A percentile compares a stretch with the other conserved stretches of the same genome.
phyloP scores from a whole-genome alignment of 2,797 vertebrate genomes.

The Spinus olivaceus region DNA sequence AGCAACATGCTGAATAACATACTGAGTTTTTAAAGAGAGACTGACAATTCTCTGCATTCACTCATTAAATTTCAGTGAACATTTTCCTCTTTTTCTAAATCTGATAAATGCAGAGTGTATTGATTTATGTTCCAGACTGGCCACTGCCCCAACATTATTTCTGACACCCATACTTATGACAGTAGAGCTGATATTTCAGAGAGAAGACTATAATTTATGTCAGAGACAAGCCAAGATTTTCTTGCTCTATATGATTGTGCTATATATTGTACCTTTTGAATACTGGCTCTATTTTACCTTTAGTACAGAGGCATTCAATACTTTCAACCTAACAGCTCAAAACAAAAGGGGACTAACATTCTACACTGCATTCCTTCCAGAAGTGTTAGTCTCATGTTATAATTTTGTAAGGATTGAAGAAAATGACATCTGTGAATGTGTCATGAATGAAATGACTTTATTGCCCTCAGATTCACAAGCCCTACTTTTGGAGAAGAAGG shows the following conservation, averaged over 20 bases:
- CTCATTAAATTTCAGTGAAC: slow-evolving; percentile 38
- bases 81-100: slow-evolving; percentile 46
- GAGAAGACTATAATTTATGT: neutral
- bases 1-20: neutral
- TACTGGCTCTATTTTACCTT: neutral
- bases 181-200: neutral
- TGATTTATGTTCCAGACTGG: neutral
- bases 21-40: neutral
- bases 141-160: slow-evolving; percentile 4
- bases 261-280: neutral
- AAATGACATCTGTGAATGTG: rapidly evolving
- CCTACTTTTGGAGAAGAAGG: neutral
- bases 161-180: neutral
- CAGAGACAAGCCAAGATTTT: neutral
- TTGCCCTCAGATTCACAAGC: neutral
- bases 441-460: neutral
- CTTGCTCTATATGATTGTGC: neutral
- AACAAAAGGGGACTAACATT: neutral
- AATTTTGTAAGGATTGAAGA: neutral
- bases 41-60: slow-evolving; percentile 28
- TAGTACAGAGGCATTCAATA: neutral
- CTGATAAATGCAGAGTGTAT: neutral
- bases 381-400: neutral
- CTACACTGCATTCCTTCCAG: neutral
- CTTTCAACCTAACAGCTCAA: neutral